phyloP scores from a whole-genome alignment of 2,797 vertebrate genomes.

The Muscicapa comitata region DNA sequence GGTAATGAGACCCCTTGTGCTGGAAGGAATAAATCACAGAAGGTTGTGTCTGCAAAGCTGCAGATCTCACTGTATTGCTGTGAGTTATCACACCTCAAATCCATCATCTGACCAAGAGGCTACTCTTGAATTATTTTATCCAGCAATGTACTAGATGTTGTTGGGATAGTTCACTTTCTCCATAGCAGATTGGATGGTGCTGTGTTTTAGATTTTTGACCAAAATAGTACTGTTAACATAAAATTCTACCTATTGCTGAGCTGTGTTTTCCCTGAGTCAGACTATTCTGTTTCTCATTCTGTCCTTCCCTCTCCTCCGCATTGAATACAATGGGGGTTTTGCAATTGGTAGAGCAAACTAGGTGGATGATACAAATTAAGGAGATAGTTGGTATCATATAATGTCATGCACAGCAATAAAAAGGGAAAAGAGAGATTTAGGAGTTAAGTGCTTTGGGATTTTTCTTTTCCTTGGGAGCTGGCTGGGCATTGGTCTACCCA shows the following conservation, averaged over 20 bases:
- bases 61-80: background rate
- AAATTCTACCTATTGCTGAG: background rate
- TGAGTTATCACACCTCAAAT: background rate
- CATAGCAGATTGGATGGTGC: background rate
- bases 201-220: background rate
- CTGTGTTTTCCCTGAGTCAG: background rate
- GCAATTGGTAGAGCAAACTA: background rate
- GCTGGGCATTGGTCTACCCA: rapidly evolving
- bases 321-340: background rate
- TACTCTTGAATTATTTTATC: background rate
- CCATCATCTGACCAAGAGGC: background rate
- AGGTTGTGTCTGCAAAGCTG: background rate
- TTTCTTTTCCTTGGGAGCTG: background rate
- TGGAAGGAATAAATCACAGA: background rate
- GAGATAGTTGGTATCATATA: background rate
- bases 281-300: background rate
- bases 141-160: rapidly evolving
- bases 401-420: rapidly evolving
- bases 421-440: background rate
- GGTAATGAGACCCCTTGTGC: background rate
- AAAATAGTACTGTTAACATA: background rate
- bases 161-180: background rate
- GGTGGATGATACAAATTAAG: background rate
- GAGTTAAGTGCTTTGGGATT: background rate
- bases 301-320: rapidly evolving